Base-by-base conservation (phyloP, 2,888 invertebrate genomes). In the Drosophila leonis region DNA sequence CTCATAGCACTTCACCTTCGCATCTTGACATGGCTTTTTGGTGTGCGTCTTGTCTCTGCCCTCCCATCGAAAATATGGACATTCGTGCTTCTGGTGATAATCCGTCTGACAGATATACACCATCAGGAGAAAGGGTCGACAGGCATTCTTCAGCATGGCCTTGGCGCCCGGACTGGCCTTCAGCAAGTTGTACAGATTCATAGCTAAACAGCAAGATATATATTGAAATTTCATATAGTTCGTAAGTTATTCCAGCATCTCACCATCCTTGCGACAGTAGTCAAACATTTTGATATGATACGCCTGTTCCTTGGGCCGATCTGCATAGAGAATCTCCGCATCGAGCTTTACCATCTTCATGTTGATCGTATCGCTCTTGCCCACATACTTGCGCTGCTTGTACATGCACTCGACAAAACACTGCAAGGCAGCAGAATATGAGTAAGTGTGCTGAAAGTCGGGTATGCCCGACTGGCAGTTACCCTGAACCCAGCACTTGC, bases 311-410 rank as follows among this genome's bases (percentile, higher is more conserved):
- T 90, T 87, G 8, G 90, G 85, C 3, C 85, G 63, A 33, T 70
- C 67, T 4, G 41, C 71, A 12, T 66, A 85, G 4, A 64, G 37
- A 1, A 72, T 80, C 15, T 85, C 89, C 0, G 89, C 90, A 52
- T 90, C 83, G 7, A 78, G 41, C 31, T 75, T 81, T 1, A 90
- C 82, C 78, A 88, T 85, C 35, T 88, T 90, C 90, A 90, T 90
- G 7, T 91, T 90, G 20, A 90, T 72, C 9, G 65, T 73, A 10
- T 90, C 87, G 31, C 75, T 75, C 33, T 91, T 91, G 6, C 83
- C 83, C 0, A 91, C 70, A 27, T 88, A 91, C 35, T 91, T 91
- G 35, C 78, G 83, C 31, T 77, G 72, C 63, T 90, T 90, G 20
- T 81, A 90, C 1, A 80, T 1, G 6, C 90, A 90, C 72, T 91